Evolutionary conservation across 1,140 invertebrate genomes (phyloP).

Genomic region (Nasonia giraulti): DNA sequence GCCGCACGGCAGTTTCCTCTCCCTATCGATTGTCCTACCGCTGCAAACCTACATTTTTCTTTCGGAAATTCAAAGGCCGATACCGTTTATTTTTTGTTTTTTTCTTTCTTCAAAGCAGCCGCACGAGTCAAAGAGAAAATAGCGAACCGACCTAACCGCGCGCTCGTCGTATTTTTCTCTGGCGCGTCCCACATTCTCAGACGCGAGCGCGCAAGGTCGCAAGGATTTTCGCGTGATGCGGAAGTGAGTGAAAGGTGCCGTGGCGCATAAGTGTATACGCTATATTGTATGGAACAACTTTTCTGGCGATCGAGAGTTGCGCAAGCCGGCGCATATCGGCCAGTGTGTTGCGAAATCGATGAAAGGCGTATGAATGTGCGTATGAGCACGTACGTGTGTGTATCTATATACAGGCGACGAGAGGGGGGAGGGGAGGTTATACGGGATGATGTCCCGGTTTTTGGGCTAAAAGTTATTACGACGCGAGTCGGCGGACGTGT

Average conservation of each 20-base stretch:
- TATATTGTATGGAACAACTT: too few relatives aligned
- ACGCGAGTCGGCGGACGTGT: background rate
- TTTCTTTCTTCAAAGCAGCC: too few relatives aligned
- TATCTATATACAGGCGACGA: too few relatives aligned
- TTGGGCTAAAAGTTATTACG: constrained; percentile 4
- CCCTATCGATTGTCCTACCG: background rate
- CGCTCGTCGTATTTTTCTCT: too few relatives aligned
- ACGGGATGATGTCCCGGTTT: background rate
- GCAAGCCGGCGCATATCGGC: background rate
- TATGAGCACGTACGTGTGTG: background rate
- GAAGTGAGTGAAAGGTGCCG: constrained; percentile 8
- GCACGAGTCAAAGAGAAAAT: too few relatives aligned
- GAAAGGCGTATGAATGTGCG: background rate
- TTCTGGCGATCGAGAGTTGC: background rate
- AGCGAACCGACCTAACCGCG: too few relatives aligned
- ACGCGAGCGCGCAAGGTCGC: background rate
- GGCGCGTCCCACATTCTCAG: background rate
- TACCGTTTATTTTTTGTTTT: too few relatives aligned
- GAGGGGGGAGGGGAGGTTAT: background rate
- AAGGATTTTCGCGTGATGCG: background rate
- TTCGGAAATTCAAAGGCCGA: too few relatives aligned
- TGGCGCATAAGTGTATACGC: too few relatives aligned
- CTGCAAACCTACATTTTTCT: too few relatives aligned
- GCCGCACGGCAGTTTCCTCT: background rate
- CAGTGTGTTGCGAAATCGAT: constrained; percentile 4